Evolutionary conservation across 2,113 vertebrate genomes (phyloP).

Genomic region (Heterocephalus glaber): DNA sequence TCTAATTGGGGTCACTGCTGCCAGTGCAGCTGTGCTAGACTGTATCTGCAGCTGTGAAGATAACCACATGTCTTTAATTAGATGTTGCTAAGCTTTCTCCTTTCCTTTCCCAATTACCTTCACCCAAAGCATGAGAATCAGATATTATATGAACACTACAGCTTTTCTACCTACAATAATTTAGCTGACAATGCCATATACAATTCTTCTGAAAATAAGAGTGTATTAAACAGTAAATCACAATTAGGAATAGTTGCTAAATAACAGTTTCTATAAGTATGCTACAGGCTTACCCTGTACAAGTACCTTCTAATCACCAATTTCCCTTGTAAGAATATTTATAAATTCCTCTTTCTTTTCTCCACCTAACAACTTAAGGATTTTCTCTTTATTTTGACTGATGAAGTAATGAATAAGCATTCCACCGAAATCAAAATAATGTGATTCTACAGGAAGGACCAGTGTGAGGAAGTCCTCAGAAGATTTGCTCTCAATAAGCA

Average conservation of each 20-base stretch:
- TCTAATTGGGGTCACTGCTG: background rate
- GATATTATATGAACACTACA: background rate
- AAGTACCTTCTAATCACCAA: background rate
- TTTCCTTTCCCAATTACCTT: conserved; percentile 14
- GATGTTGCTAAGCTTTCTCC: background rate
- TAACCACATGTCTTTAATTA: background rate
- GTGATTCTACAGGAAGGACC: background rate
- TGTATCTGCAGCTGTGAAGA: background rate
- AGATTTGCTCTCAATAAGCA: background rate
- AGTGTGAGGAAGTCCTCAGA: background rate
- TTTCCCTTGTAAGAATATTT: background rate
- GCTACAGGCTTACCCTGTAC: background rate
- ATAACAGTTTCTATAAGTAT: fast-evolving
- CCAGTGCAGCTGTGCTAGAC: background rate
- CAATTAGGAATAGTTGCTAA: conserved; percentile 22
- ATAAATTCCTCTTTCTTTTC: conserved; percentile 53
- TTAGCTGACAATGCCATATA: background rate
- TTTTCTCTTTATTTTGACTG: background rate
- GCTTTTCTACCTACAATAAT: conserved; percentile 32
- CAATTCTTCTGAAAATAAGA: background rate
- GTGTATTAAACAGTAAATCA: background rate
- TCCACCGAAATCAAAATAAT: background rate
- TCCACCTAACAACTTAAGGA: background rate
- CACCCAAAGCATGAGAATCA: background rate
- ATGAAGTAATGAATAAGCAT: background rate